A percentile compares a stretch with the other conserved stretches of the same genome.
Conservation (phyloP, 2,797 vertebrate species). For the Otolemur crassicaudatus region DNA sequence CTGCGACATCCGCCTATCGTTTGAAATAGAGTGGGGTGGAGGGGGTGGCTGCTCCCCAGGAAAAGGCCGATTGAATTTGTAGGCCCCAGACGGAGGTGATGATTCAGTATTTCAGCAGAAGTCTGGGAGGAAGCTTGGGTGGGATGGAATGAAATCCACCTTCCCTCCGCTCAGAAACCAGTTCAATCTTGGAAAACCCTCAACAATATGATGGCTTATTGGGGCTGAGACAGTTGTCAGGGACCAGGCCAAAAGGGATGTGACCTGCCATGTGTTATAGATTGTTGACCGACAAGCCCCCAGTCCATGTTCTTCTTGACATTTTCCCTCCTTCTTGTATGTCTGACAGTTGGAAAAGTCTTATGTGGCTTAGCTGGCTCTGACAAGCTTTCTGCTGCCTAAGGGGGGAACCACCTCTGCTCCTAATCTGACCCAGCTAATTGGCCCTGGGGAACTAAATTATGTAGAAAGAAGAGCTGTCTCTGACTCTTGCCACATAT, state of each 20-base stretch:
- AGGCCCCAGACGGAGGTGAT: background rate
- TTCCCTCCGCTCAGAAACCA: slow-evolving; percentile 25
- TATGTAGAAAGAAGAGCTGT: slow-evolving; percentile 67
- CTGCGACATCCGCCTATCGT: background rate
- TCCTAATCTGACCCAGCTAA: slow-evolving; percentile 79
- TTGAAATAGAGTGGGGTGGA: background rate
- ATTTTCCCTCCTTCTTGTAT: slow-evolving; percentile 1
- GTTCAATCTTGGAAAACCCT: background rate
- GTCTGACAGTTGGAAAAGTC: slow-evolving; percentile 58
- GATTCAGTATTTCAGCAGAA: slow-evolving; percentile 2
- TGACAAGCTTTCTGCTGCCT: slow-evolving; percentile 60
- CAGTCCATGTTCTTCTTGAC: background rate
- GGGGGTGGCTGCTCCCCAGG: background rate
- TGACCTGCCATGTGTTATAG: slow-evolving; percentile 18
- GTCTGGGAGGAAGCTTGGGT: slow-evolving; percentile 22
- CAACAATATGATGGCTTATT: background rate
- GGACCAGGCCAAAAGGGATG: slow-evolving; percentile 34
- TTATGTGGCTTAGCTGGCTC: slow-evolving; percentile 38
- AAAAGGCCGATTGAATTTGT: slow-evolving; percentile 37
- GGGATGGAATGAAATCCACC: background rate
- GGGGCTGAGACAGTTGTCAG: background rate
- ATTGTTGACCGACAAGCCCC: slow-evolving; percentile 36
- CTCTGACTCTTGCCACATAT: slow-evolving; percentile 31
- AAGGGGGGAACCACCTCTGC: slow-evolving; percentile 59
- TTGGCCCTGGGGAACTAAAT: slow-evolving; percentile 70